These are phyloP conservation scores for Lophochroa leadbeateri DNA, from an alignment of 2,113 vertebrate genomes.

Conservation along the genomic window DNA sequence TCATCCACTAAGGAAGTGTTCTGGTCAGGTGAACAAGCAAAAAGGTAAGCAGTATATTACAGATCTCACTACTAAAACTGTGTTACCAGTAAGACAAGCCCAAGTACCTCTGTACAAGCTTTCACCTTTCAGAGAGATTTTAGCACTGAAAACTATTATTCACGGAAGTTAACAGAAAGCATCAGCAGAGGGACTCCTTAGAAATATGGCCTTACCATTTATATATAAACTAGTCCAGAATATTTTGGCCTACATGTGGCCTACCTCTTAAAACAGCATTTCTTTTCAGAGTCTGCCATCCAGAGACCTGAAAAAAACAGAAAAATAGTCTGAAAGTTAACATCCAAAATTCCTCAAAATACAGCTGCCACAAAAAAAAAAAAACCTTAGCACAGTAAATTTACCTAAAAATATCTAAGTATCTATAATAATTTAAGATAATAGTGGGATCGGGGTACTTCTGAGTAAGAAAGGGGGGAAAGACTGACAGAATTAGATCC, in stretches of 20 bases:
- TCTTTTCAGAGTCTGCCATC: constrained; percentile 72
- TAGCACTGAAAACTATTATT: background rate
- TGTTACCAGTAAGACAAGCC: background rate
- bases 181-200: background rate
- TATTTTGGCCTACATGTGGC: constrained; percentile 19
- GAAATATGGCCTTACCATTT: background rate
- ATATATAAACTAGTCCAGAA: background rate
- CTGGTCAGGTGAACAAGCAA: background rate
- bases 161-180: background rate
- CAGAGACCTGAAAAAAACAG: constrained; percentile 72
- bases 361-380: background rate
- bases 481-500: no score
- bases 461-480: no score
- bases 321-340: constrained; percentile 55
- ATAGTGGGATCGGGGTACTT: rapidly evolving
- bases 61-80: background rate
- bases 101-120: background rate
- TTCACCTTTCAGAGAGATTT: background rate
- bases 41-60: background rate
- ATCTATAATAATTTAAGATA: background rate
- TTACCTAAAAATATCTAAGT: background rate
- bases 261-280: constrained; percentile 72
- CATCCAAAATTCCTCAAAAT: background rate
- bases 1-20: background rate
- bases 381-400: background rate